phyloP scores from a whole-genome alignment of 2,888 invertebrate genomes.

The Clivina fossor region DNA sequence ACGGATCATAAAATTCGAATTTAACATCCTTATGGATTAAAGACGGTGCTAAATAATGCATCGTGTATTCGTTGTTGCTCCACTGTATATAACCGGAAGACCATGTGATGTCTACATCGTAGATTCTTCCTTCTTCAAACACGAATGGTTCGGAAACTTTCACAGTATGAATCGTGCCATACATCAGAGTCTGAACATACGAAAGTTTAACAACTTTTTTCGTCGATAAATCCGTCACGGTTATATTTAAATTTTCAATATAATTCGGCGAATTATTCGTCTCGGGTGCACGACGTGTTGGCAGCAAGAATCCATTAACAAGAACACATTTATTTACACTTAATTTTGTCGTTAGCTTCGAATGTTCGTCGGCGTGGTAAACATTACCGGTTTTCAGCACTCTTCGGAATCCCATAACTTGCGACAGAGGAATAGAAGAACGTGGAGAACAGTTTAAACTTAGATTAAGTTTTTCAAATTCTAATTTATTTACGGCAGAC shows the following conservation, averaged over 20 bases:
- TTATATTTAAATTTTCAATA: slow-evolving; percentile 19
- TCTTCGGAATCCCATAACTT: slow-evolving; percentile 19
- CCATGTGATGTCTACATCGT: slow-evolving; percentile 27
- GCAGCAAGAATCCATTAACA: slow-evolving; percentile 20
- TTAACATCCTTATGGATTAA: slow-evolving; percentile 15
- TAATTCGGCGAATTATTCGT: slow-evolving; percentile 11
- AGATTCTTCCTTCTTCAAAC: slow-evolving; percentile 21
- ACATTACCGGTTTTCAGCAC: slow-evolving; percentile 19
- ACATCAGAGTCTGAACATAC: slow-evolving; percentile 11
- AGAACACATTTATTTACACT: slow-evolving; percentile 25
- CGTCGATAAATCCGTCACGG: slow-evolving; percentile 19
- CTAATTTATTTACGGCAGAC: slow-evolving; percentile 17
- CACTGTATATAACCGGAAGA: slow-evolving; percentile 9
- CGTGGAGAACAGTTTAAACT: slow-evolving; percentile 5
- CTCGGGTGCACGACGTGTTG: slow-evolving; percentile 15
- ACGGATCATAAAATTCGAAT: slow-evolving; percentile 27
- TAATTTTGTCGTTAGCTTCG: slow-evolving; percentile 20
- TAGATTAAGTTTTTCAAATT: slow-evolving; percentile 16
- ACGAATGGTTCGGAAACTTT: slow-evolving; percentile 19
- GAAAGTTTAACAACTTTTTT: slow-evolving; percentile 20
- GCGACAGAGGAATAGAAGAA: slow-evolving; percentile 7
- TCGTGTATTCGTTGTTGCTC: slow-evolving; percentile 23
- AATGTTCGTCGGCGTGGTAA: slow-evolving; percentile 12
- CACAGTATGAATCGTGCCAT: slow-evolving; percentile 19
- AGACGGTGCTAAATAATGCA: slow-evolving; percentile 21